These are phyloP conservation scores for Pedicia rivosa DNA, from an alignment of 2,888 invertebrate species.

Conservation along the genomic window DNA sequence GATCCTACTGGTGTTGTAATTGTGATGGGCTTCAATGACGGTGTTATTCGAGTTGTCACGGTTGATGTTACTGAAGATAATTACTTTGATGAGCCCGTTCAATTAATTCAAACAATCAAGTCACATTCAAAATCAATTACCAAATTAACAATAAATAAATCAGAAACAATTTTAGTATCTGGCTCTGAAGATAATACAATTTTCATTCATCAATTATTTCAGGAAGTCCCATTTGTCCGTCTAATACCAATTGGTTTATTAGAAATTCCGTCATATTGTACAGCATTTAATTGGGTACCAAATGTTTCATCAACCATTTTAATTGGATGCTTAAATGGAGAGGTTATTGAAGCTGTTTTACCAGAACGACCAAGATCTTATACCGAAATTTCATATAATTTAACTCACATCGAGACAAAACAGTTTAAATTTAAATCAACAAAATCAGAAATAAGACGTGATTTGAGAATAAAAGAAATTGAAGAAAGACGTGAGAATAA, in stretches of 20 bases:
- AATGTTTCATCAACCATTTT: slow-evolving; percentile 28
- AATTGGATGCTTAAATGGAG: slow-evolving; percentile 38
- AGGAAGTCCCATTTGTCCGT: slow-evolving; percentile 27
- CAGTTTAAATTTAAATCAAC: slow-evolving; percentile 37
- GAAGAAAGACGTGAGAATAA: slow-evolving; percentile 35
- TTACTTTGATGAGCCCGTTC: slow-evolving; percentile 11
- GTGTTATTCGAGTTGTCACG: slow-evolving; percentile 42
- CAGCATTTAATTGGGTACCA: slow-evolving; percentile 52
- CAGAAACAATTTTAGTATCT: slow-evolving; percentile 42
- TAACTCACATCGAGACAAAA: slow-evolving; percentile 24
- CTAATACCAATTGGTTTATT: slow-evolving; percentile 53
- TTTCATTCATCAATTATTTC: slow-evolving; percentile 42
- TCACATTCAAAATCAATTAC: slow-evolving; percentile 49
- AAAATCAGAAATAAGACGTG: slow-evolving; percentile 40
- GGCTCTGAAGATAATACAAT: slow-evolving; percentile 51
- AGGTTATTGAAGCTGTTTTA: slow-evolving; percentile 36
- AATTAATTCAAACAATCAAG: slow-evolving; percentile 37
- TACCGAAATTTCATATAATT: slow-evolving; percentile 31
- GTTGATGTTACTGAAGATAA: slow-evolving; percentile 15
- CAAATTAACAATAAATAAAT: slow-evolving; percentile 40
- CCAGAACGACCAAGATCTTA: slow-evolving; percentile 29
- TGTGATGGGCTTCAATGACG: slow-evolving; percentile 53
- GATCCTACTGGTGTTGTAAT: slow-evolving; percentile 47
- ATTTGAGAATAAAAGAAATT: slow-evolving; percentile 39
- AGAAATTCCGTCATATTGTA: slow-evolving; percentile 42